Conservation (phyloP, 2,888 invertebrate species). For the Drosophila lutescens region DNA sequence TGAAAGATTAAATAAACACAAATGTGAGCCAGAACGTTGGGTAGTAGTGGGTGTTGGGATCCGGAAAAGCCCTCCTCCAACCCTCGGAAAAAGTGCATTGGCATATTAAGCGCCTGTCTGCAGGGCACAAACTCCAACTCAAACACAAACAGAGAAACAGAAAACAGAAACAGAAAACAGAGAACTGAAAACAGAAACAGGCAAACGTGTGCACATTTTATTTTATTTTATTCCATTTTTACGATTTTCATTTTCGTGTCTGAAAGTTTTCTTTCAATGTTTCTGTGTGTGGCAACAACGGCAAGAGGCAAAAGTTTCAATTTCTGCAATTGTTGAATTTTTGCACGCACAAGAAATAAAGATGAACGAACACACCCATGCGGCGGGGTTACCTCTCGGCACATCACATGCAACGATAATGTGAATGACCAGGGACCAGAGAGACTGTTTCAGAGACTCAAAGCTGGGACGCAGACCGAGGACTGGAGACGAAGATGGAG, state of each 20-base stretch:
- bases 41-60: not conserved
- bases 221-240: constrained; percentile 55
- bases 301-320: constrained; percentile 69
- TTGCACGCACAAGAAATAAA: constrained; percentile 71
- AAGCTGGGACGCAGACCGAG: not conserved
- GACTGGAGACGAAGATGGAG: constrained; percentile 13
- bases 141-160: constrained; percentile 24
- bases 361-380: constrained; percentile 53
- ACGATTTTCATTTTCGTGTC: constrained; percentile 48
- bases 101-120: constrained; percentile 60
- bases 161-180: constrained; percentile 8
- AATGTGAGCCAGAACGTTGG: constrained; percentile 4
- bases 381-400: constrained; percentile 12
- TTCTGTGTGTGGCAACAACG: constrained; percentile 24
- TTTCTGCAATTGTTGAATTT: constrained; percentile 75
- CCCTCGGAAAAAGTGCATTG: constrained; percentile 56
- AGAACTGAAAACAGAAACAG: constrained; percentile 11
- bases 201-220: constrained; percentile 68
- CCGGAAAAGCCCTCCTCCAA: not conserved
- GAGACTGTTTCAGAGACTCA: constrained; percentile 6
- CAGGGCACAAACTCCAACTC: constrained; percentile 27
- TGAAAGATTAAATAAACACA: constrained; percentile 38
- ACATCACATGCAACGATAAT: constrained; percentile 60
- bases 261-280: constrained; percentile 51
- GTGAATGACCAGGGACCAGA: constrained; percentile 66